Evolutionary conservation across 1,140 invertebrate species (phyloP).

Genomic region (Lordiphosa stackelbergi): DNA sequence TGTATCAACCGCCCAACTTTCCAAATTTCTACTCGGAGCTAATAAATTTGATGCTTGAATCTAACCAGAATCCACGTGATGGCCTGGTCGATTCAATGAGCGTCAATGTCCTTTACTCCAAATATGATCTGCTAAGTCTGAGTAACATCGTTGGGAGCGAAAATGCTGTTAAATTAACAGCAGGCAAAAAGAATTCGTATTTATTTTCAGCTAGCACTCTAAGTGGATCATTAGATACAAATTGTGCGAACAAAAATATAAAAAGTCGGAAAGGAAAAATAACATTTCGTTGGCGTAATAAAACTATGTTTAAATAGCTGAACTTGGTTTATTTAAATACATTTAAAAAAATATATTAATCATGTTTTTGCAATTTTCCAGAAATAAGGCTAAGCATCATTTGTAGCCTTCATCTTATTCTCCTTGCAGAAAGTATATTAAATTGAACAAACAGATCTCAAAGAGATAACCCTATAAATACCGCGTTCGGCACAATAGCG

Average conservation of each 20-base stretch:
- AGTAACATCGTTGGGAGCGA: slow-evolving; percentile 88
- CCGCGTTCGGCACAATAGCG: no score
- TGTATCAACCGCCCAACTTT: slow-evolving; percentile 93
- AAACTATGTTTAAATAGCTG: no score
- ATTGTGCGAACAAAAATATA: not conserved
- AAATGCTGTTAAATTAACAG: slow-evolving; percentile 84
- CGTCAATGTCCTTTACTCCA: slow-evolving; percentile 88
- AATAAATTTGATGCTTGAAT: slow-evolving; percentile 90
- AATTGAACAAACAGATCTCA: no score
- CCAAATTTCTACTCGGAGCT: slow-evolving; percentile 95
- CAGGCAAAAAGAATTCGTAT: slow-evolving; percentile 86
- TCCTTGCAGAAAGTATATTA: no score
- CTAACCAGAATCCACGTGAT: slow-evolving; percentile 84
- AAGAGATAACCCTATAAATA: no score
- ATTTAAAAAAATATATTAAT: no score
- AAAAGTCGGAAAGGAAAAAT: not conserved
- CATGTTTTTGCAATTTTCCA: no score
- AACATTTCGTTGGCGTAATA: no score
- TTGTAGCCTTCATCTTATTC: no score
- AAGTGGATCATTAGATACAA: not conserved
- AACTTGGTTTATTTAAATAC: no score
- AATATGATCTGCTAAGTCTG: slow-evolving; percentile 88
- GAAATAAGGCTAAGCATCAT: no score
- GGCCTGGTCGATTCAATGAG: slow-evolving; percentile 85
- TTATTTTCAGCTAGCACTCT: slow-evolving; percentile 80